These are phyloP conservation scores for Tretioscincus oriximinensis DNA, from an alignment of 2,113 vertebrate genomes.

Conservation along the genomic window DNA sequence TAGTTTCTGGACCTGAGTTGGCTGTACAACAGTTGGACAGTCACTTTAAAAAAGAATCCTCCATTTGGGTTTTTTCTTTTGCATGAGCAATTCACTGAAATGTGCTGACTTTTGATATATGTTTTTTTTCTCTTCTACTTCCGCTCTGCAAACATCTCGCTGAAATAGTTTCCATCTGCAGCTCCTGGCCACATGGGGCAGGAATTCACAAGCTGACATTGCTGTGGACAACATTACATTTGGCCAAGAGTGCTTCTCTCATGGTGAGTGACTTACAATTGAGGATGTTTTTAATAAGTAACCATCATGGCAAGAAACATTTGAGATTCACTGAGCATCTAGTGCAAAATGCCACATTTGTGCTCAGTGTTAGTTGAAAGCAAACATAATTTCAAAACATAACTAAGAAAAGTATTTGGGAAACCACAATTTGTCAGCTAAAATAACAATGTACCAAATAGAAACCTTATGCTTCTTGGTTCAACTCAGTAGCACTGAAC, in stretches of 20 bases:
- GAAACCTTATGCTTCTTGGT: no score
- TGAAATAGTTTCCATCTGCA: conserved; percentile 79
- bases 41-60: no score
- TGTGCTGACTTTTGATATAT: neutral
- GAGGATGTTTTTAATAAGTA: neutral
- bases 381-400: no score
- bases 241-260: conserved; percentile 78
- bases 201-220: conserved; percentile 81
- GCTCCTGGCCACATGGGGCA: conserved; percentile 77
- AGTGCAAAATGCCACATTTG: no score
- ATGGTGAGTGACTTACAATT: conserved; percentile 68
- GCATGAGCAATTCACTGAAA: neutral
- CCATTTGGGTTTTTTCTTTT: neutral
- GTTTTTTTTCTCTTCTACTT: neutral
- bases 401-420: no score
- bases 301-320: neutral
- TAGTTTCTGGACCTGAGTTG: neutral
- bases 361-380: no score
- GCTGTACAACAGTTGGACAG: no score
- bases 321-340: no score
- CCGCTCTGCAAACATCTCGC: conserved; percentile 33
- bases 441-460: neutral
- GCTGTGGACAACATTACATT: conserved; percentile 84
- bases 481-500: neutral
- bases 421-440: no score